Percentiles rank a stretch among this genome's conserved stretches.
phyloP scores from a whole-genome alignment of 2,888 invertebrate species.

The Lingula anatina region DNA sequence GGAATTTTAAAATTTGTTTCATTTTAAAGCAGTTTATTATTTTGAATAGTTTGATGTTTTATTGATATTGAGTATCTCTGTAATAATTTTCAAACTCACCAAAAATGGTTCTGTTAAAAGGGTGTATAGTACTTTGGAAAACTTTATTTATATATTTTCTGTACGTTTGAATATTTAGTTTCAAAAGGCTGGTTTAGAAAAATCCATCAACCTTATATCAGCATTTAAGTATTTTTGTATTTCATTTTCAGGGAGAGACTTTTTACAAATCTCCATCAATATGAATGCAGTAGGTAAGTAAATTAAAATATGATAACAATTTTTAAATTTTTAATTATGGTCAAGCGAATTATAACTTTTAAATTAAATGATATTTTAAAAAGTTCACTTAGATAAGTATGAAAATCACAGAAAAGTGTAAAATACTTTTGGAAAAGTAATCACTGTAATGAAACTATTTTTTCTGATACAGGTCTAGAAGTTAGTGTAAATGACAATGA shows the following conservation, averaged over 20 bases:
- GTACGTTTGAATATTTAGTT: no score
- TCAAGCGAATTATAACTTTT: background rate
- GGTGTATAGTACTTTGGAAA: no score
- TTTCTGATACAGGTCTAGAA: constrained; percentile 21
- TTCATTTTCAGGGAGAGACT: constrained; percentile 26
- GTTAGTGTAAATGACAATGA: constrained; percentile 20
- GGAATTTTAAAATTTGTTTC: no score
- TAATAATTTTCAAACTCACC: background rate
- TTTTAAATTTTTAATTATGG: background rate
- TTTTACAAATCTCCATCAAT: constrained; percentile 23
- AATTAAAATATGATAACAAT: background rate
- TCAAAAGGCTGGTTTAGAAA: no score
- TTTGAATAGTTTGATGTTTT: background rate
- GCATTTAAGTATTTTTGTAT: background rate
- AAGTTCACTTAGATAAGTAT: background rate
- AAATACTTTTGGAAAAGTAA: no score
- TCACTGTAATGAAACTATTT: no score
- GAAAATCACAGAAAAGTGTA: no score
- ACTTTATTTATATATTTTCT: no score
- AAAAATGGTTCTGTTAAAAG: no score
- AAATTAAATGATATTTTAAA: background rate
- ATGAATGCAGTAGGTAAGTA: constrained; percentile 34
- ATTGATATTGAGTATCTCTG: background rate
- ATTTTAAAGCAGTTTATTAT: no score
- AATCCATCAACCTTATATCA: no score